Percentiles rank a stretch among this genome's conserved stretches.
Conservation (phyloP, 2,113 vertebrate genomes). For the Boleophthalmus pectinirostris region DNA sequence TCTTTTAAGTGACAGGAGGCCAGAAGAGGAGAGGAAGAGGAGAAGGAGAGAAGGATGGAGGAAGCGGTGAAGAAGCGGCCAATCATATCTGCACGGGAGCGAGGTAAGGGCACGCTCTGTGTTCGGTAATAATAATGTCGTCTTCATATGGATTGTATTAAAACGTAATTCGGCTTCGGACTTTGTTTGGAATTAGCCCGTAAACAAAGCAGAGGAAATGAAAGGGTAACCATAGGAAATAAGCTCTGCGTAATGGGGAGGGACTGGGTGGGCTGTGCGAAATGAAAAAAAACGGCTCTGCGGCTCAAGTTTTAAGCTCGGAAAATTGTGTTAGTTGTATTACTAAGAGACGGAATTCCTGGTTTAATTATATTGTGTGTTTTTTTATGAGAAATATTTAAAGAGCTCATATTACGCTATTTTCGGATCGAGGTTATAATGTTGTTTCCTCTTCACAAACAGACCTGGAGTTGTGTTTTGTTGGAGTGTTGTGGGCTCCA, state of each 20-base stretch:
- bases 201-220: slow-evolving; percentile 47
- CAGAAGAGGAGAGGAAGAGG: not conserved
- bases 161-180: not conserved
- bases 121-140: not conserved
- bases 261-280: slow-evolving; percentile 9
- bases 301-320: not conserved
- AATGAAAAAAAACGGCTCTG: not conserved
- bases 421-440: too few relatives aligned
- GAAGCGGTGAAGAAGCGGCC: slow-evolving; percentile 70
- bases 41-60: slow-evolving; percentile 56
- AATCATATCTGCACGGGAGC: slow-evolving; percentile 74
- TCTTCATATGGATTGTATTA: slow-evolving; percentile 55
- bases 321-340: not conserved
- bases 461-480: too few relatives aligned
- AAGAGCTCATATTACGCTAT: too few relatives aligned
- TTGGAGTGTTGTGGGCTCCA: too few relatives aligned
- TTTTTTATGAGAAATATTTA: too few relatives aligned
- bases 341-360: too few relatives aligned
- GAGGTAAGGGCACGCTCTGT: slow-evolving; percentile 65
- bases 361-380: too few relatives aligned
- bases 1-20: slow-evolving; percentile 29
- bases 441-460: too few relatives aligned
- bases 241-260: slow-evolving; percentile 58
- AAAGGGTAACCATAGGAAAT: slow-evolving; percentile 63
- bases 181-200: slow-evolving; percentile 53